Evolutionary conservation across 2,888 invertebrate species (phyloP).

Genomic region (Cremastobaeus sp.): DNA sequence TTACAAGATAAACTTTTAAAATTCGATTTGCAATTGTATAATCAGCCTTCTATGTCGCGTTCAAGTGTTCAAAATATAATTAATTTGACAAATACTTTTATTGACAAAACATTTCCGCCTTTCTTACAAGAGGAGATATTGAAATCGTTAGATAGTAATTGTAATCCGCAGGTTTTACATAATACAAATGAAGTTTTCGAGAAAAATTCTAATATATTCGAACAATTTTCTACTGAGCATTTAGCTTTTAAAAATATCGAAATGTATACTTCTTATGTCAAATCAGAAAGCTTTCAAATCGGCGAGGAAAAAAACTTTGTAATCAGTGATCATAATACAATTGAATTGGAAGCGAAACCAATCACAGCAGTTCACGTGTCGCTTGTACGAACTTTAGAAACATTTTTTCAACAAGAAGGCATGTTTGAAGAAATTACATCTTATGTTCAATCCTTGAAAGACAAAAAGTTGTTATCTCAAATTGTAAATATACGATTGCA

Average conservation of each 20-base stretch:
- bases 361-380: conserved; percentile 41
- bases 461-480: conserved; percentile 22
- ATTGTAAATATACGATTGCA: conserved; percentile 13
- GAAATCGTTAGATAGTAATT: neutral
- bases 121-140: conserved; percentile 18
- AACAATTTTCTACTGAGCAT: conserved; percentile 9
- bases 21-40: conserved; percentile 19
- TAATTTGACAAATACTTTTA: conserved; percentile 5
- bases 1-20: conserved; percentile 5
- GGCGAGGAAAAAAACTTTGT: conserved; percentile 15
- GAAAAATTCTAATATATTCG: neutral
- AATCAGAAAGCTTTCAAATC: conserved; percentile 11
- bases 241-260: conserved; percentile 3
- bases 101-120: conserved; percentile 22
- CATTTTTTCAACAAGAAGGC: conserved; percentile 21
- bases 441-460: conserved; percentile 15
- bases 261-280: conserved; percentile 9
- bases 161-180: neutral
- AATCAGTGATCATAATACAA: conserved; percentile 8
- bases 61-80: conserved; percentile 17
- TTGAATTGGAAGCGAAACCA: neutral
- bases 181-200: conserved; percentile 12
- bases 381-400: conserved; percentile 27
- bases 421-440: conserved; percentile 27
- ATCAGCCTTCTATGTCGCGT: conserved; percentile 11